Conservation (phyloP, 2,797 vertebrate genomes). For the Acanthurus tractus region DNA sequence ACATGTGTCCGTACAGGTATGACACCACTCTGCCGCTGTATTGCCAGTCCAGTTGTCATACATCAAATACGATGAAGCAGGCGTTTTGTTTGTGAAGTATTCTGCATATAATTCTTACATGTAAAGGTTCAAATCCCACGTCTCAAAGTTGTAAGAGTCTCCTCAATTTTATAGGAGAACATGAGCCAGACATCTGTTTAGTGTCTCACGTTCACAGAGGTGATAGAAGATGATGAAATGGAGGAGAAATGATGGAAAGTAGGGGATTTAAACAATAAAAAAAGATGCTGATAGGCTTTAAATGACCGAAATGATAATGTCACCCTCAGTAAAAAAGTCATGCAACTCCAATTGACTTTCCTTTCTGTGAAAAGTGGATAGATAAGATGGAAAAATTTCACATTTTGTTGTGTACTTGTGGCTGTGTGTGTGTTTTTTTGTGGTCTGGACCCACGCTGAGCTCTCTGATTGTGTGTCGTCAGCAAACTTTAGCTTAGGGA, state of each 20-base stretch:
- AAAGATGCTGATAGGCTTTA: constrained; percentile 40
- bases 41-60: constrained; percentile 33
- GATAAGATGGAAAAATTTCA: not conserved
- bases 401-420: not conserved
- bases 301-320: constrained; percentile 53
- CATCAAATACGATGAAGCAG: constrained; percentile 41
- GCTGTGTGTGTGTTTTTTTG: not conserved
- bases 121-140: constrained; percentile 31
- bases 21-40: constrained; percentile 41
- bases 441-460: not conserved
- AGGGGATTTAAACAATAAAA: constrained; percentile 58
- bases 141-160: constrained; percentile 55
- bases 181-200: constrained; percentile 38
- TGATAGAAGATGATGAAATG: constrained; percentile 49
- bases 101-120: constrained; percentile 30
- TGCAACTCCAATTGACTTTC: constrained; percentile 18
- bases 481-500: constrained; percentile 47
- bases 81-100: constrained; percentile 49
- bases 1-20: constrained; percentile 24
- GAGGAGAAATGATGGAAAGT: constrained; percentile 53
- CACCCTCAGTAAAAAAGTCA: constrained; percentile 37
- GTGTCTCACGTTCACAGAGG: constrained; percentile 21
- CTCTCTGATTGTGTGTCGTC: constrained; percentile 14
- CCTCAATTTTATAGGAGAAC: constrained; percentile 61
- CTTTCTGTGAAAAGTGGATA: constrained; percentile 5